Percentiles rank a stretch among this genome's conserved stretches.
Evolutionary conservation across 2,797 vertebrate species (phyloP).

Genomic region (Tolypeutes matacus): DNA sequence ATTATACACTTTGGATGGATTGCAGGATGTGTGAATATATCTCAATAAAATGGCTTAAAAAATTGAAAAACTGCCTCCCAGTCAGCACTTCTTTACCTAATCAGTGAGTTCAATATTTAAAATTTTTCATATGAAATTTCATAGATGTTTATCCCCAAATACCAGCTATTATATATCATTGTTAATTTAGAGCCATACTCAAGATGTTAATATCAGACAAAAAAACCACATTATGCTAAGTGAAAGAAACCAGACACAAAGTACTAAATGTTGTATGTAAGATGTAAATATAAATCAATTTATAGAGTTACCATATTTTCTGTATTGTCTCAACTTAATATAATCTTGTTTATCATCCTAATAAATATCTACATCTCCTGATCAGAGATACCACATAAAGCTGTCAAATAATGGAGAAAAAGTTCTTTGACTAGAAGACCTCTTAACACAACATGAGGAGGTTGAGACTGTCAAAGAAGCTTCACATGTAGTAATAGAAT

Average conservation of each 20-base stretch:
- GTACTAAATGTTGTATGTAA: too few species aligned
- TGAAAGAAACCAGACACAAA: too few species aligned
- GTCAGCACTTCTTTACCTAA: neutral
- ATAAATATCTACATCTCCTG: neutral
- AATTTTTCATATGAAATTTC: conserved; percentile 13
- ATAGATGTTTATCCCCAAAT: neutral
- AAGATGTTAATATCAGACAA: too few species aligned
- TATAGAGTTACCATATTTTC: neutral
- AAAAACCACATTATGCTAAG: too few species aligned
- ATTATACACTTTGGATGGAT: too few species aligned
- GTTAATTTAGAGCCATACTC: neutral
- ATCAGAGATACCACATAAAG: conserved; percentile 11
- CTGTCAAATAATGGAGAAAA: conserved; percentile 40
- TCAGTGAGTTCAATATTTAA: conserved; percentile 25
- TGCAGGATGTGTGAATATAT: too few species aligned
- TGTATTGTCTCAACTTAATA: neutral
- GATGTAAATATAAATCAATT: too few species aligned
- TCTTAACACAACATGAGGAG: neutral
- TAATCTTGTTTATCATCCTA: conserved; percentile 28
- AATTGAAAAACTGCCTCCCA: neutral
- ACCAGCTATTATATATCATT: neutral
- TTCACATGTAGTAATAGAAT: neutral
- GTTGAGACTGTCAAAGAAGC: neutral
- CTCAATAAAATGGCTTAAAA: too few species aligned
- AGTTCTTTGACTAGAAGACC: neutral